These are phyloP conservation scores for Agelastica alni DNA, from an alignment of 2,888 invertebrate species.

Conservation along the genomic window DNA sequence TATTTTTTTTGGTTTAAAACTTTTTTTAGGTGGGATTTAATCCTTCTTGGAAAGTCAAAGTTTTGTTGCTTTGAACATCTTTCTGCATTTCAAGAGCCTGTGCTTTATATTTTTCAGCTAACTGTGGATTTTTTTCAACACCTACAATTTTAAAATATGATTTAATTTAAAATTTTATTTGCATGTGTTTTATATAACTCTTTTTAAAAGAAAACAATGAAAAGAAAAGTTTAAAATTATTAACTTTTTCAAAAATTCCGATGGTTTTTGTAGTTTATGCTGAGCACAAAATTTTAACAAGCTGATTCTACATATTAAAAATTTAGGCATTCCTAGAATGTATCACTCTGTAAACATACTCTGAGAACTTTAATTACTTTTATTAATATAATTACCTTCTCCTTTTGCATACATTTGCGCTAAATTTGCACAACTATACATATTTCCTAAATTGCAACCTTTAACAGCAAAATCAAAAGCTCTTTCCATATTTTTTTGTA, in stretches of 20 bases:
- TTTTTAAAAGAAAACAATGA: too few species aligned
- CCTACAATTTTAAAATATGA: constrained; percentile 43
- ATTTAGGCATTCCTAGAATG: too few species aligned
- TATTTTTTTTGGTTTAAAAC: constrained; percentile 9
- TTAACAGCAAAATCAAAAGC: constrained; percentile 78
- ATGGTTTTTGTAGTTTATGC: too few species aligned
- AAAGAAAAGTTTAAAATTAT: too few species aligned
- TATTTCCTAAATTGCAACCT: constrained; percentile 83
- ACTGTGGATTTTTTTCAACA: constrained; percentile 69
- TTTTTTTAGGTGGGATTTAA: constrained; percentile 37
- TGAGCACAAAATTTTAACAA: too few species aligned
- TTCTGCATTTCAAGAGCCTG: constrained; percentile 73
- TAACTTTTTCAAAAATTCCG: too few species aligned
- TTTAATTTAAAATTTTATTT: too few species aligned
- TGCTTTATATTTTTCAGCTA: constrained; percentile 74
- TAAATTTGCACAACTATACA: constrained; percentile 88
- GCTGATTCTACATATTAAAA: too few species aligned
- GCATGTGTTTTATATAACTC: too few species aligned
- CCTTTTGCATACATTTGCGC: constrained; percentile 85
- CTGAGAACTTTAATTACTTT: too few species aligned
- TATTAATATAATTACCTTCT: constrained; percentile 63
- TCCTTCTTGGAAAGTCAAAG: constrained; percentile 59
- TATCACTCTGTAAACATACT: too few species aligned
- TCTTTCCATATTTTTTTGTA: constrained; percentile 71
- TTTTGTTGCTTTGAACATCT: constrained; percentile 60